Conservation (phyloP, 2,888 invertebrate genomes). For the Agapostemon virescens region DNA sequence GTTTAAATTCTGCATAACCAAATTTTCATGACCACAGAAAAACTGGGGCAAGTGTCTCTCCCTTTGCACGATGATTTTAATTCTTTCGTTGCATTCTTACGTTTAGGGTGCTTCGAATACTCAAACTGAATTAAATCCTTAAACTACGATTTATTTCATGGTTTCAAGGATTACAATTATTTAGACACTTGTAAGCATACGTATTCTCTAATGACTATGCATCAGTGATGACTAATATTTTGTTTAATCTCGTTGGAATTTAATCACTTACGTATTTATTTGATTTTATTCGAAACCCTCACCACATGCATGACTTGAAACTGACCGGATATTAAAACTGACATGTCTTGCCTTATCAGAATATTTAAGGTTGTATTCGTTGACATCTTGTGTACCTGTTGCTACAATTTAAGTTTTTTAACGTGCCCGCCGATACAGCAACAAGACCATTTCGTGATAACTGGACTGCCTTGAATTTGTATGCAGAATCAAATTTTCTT, state of each 20-base stretch:
- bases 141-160: too few species aligned
- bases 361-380: not conserved
- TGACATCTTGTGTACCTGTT: constrained; percentile 38
- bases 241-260: too few species aligned
- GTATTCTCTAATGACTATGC: too few species aligned
- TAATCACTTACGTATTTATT: too few species aligned
- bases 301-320: too few species aligned
- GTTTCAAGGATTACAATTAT: too few species aligned
- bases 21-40: not conserved
- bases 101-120: not conserved
- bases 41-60: not conserved
- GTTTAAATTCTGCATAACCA: not conserved
- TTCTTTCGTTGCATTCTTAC: not conserved
- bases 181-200: too few species aligned
- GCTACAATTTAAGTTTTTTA: constrained; percentile 29
- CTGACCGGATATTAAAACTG: too few species aligned
- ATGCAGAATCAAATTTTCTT: not conserved
- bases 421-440: constrained; percentile 8
- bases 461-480: not conserved
- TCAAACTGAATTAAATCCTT: too few species aligned
- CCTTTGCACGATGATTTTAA: not conserved
- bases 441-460: not conserved
- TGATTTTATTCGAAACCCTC: too few species aligned
- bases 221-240: too few species aligned
- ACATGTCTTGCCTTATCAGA: too few species aligned